These are phyloP conservation scores for Volucella inanis DNA, from an alignment of 2,888 invertebrate species.

Conservation along the genomic window DNA sequence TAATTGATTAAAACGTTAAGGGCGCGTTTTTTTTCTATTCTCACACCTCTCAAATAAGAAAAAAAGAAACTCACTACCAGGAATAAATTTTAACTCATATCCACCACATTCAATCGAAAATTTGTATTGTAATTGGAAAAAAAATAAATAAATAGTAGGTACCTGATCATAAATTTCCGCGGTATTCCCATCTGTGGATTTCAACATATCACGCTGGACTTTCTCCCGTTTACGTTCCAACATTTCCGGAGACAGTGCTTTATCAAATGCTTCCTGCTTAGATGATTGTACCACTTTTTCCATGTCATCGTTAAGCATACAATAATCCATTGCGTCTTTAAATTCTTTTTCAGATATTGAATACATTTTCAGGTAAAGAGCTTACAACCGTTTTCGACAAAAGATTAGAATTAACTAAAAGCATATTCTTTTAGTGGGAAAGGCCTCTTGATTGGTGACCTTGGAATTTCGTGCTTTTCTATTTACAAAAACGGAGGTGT, in stretches of 20 bases:
- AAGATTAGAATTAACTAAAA: constrained; percentile 11
- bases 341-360: constrained; percentile 58
- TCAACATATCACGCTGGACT: constrained; percentile 47
- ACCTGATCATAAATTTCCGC: constrained; percentile 75
- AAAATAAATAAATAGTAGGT: background rate
- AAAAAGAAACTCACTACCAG: too few species aligned
- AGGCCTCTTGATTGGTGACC: background rate
- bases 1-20: too few species aligned
- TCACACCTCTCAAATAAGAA: too few species aligned
- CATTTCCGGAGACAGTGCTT: constrained; percentile 50
- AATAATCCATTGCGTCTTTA: constrained; percentile 31
- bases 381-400: background rate
- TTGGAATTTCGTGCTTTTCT: constrained; percentile 28
- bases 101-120: too few species aligned
- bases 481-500: constrained; percentile 47
- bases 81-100: too few species aligned
- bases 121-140: background rate
- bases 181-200: constrained; percentile 72
- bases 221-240: constrained; percentile 56
- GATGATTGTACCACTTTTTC: constrained; percentile 42
- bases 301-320: constrained; percentile 59
- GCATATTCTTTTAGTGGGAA: background rate
- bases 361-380: constrained; percentile 31
- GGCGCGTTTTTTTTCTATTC: too few species aligned
- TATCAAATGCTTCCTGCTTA: constrained; percentile 48